Evolutionary conservation across 2,113 vertebrate genomes (phyloP), one percentile per base, ranked within the genome.

Genomic region (Pogonocichla stellata): DNA sequence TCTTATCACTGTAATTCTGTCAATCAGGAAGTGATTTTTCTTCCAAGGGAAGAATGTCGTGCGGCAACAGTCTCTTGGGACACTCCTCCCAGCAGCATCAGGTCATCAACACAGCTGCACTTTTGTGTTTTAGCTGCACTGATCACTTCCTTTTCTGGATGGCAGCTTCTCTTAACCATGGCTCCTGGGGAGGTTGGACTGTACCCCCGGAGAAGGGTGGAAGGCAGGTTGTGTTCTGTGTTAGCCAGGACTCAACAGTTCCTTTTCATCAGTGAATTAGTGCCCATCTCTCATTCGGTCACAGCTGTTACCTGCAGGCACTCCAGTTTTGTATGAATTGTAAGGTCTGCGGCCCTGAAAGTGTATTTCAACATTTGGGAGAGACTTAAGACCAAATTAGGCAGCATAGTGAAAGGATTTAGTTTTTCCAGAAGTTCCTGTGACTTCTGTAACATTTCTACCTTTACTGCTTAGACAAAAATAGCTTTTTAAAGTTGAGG

Each of bases 401-500:
- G 61, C 43, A 56, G 51, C 66, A 18, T 0, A 1, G 34, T 85
- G 70, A 92, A 88, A 93, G 19, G 62, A 80, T 85, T 95, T 87
- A 3, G 15, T 80, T 93, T 95, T 85, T 70, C 75, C 64, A 87
- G 92, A 93, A 80, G 73, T 90, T 77, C 34, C n/a, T 90, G 67
- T 90, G 69, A 91, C 79, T 92, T 75, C 85, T 94, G 42, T 86
- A 95, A 86, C 74, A 69, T 84, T 56, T 66, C 24, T 94, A 57
- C 87, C 75, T 92, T 90, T 80, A 72, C 36, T 61, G 54, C 73
- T 71, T 65, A 69, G 65, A 81, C 36, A 90, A 92, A 97, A 96
- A 88, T 93, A 94, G 62, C 31, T 90, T n/a, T n/a, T n/a, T n/a
- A 10, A 82, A 96, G 70, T 66, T 92, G 74, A 93, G 79, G 42